Conservation (phyloP, 2,888 invertebrate species). For the Drosophila vallismaia region DNA sequence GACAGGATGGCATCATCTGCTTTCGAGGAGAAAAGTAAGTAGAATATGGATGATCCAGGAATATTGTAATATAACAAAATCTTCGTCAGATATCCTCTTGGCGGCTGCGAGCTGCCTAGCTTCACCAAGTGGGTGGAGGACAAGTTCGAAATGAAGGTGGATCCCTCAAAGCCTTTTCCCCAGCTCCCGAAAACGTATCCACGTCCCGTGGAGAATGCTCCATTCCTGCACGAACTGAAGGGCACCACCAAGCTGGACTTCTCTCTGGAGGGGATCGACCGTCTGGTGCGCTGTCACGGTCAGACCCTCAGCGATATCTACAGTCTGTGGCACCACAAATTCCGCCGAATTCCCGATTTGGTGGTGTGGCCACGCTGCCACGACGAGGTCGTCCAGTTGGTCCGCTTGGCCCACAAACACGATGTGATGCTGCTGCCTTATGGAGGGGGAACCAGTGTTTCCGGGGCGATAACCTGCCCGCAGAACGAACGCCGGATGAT, state of each 20-base stretch:
- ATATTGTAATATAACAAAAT: background rate
- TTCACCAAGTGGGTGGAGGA: conserved; percentile 92
- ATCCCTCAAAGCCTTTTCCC: conserved; percentile 83
- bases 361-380: conserved; percentile 96
- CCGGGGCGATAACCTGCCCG: conserved; percentile 94
- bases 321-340: conserved; percentile 88
- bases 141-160: conserved; percentile 88
- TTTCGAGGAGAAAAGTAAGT: conserved; percentile 94
- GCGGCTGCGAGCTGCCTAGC: conserved; percentile 88
- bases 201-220: conserved; percentile 86
- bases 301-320: conserved; percentile 96
- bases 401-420: conserved; percentile 89
- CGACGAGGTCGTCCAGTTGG: conserved; percentile 92
- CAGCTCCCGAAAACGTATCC: conserved; percentile 88
- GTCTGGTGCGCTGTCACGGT: conserved; percentile 95
- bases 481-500: conserved; percentile 91
- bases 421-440: conserved; percentile 95
- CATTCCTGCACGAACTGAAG: conserved; percentile 86
- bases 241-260: conserved; percentile 85
- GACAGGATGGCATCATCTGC: conserved; percentile 87
- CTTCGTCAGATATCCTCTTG: conserved; percentile 89
- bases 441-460: conserved; percentile 97
- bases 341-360: conserved; percentile 95
- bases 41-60: background rate
- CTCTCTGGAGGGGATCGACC: conserved; percentile 91